Evolutionary conservation across 2,113 vertebrate species (phyloP), one percentile per base, ranked within the genome.

Genomic region (Anguilla rostrata): DNA sequence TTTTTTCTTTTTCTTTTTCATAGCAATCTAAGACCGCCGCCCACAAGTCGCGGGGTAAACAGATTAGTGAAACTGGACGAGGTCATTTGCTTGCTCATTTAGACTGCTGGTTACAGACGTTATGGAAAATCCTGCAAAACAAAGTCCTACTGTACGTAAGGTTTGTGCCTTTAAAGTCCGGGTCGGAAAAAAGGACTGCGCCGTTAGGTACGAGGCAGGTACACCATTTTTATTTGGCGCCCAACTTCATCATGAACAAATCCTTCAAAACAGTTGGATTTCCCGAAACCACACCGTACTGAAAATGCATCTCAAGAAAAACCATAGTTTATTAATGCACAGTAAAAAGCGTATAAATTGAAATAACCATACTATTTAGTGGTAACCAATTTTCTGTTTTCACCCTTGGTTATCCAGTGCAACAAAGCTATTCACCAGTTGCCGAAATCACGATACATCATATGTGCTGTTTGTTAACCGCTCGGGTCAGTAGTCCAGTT

Each of bases 71-170:
- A 34, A 78, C 75, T 29, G 75, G 34, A 78, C 75, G 12, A 4
- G 75, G 75, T 80, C 40, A 18, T 80, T 41, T 41, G 78, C 78
- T 80, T 80, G 39, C 39, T 80, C 78, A 80, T 41, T 39, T 80
- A 41, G 78, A 80, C 78, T 20, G 78, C 39, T 80, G 34, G 34
- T 80, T 80, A 29, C 39, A 18, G 39, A 41, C 78, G 29, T 18
- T 16, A 80, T 14, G 78, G 78, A 80, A 80, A 80, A 80, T 80
- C 60, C 75, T 78, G 78, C 78, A 80, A 3, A 39, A 80, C 20
- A 41, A 80, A 80, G 39, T 80, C 39, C 15, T 39, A 29, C 39
- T 41, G 15, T 18, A 6, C 20, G 39, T 22, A 80, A 20, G 78
- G 78, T 1, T 8, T 3, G 78, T 40, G 6, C 12, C 16, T 14